Conservation (phyloP, 2,888 invertebrate genomes). For the Thalpophila matura region DNA sequence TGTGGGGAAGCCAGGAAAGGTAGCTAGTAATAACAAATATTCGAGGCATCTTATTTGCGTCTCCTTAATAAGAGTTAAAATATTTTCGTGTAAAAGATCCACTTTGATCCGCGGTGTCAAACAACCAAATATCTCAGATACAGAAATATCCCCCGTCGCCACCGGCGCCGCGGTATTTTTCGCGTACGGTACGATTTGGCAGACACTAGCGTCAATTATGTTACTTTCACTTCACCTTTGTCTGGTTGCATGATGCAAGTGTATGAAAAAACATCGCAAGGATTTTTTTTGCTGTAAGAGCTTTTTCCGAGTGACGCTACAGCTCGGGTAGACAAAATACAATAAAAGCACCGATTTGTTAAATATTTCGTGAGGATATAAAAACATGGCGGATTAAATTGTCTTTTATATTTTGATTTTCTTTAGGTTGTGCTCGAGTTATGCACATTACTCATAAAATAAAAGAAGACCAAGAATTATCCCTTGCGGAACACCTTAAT, state of each 20-base stretch:
- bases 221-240: conserved; percentile 60
- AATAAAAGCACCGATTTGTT: conserved; percentile 31
- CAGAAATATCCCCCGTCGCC: conserved; percentile 67
- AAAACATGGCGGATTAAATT: conserved; percentile 18
- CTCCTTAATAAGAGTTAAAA: conserved; percentile 27
- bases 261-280: conserved; percentile 28
- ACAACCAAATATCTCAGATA: conserved; percentile 58
- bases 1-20: too few relatives aligned
- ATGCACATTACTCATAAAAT: conserved; percentile 1
- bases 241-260: conserved; percentile 54
- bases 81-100: conserved; percentile 44
- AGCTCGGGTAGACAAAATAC: conserved; percentile 43
- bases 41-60: conserved; percentile 16
- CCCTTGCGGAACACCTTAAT: conserved; percentile 2
- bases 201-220: conserved; percentile 47
- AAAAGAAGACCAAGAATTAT: neutral
- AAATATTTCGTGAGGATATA: conserved; percentile 1
- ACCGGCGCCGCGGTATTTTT: conserved; percentile 66
- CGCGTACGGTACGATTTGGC: conserved; percentile 68
- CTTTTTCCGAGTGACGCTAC: conserved; percentile 28
- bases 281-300: conserved; percentile 19
- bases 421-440: neutral
- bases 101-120: conserved; percentile 69
- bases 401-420: conserved; percentile 8
- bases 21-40: too few relatives aligned